Evolutionary conservation across 2,888 invertebrate genomes (phyloP).

Genomic region (Cataglyphis rosenhaueri): DNA sequence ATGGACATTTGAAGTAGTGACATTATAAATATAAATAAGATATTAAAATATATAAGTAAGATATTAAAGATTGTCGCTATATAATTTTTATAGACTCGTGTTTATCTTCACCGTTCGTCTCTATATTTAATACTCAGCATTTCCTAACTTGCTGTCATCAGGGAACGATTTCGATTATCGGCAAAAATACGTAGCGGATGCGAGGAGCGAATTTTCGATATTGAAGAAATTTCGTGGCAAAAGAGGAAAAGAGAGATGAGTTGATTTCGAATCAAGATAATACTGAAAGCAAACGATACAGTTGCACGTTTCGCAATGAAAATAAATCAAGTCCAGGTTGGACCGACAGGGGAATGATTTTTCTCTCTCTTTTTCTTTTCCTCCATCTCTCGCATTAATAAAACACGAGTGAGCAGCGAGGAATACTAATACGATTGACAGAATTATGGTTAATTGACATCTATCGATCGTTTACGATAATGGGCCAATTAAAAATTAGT

Average conservation of each 20-base stretch:
- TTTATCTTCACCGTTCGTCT: neutral
- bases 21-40: neutral
- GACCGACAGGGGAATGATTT: constrained; percentile 58
- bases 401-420: constrained; percentile 51
- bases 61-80: neutral
- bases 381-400: constrained; percentile 60
- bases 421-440: constrained; percentile 70
- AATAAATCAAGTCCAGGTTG: constrained; percentile 68
- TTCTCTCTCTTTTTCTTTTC: neutral
- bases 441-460: constrained; percentile 75
- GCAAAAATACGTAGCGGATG: constrained; percentile 53
- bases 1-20: neutral
- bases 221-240: constrained; percentile 54
- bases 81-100: neutral
- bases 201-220: constrained; percentile 51
- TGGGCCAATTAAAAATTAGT: constrained; percentile 77
- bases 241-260: constrained; percentile 28
- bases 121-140: neutral
- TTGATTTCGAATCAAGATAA: constrained; percentile 71
- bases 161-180: constrained; percentile 66
- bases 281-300: constrained; percentile 69
- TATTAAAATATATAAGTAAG: neutral
- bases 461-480: constrained; percentile 74
- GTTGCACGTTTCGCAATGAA: constrained; percentile 65
- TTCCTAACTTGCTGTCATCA: neutral